Conservation (phyloP, 1,140 invertebrate genomes). For the Capitella teleta region DNA sequence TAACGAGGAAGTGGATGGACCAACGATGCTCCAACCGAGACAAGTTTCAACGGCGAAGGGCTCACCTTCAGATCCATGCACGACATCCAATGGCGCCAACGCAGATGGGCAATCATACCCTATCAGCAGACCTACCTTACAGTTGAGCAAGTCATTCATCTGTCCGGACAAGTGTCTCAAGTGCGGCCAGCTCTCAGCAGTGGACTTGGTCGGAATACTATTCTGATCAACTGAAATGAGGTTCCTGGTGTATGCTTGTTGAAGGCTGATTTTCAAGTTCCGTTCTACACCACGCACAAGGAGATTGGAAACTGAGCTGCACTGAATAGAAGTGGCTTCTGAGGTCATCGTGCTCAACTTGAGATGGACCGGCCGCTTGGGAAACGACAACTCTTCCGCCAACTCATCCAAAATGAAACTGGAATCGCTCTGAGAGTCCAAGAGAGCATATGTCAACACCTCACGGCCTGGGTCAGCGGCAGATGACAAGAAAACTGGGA, state of each 20-base stretch:
- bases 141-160: not conserved
- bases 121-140: slow-evolving; percentile 2
- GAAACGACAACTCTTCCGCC: not conserved
- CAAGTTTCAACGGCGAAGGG: not conserved
- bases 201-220: slow-evolving; percentile 1
- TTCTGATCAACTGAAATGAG: not conserved
- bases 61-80: not conserved
- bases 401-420: slow-evolving; percentile 1
- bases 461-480: not conserved
- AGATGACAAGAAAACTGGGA: slow-evolving; percentile 2
- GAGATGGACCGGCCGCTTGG: not conserved
- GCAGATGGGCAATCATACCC: slow-evolving; percentile 2
- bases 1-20: not conserved
- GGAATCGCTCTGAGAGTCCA: not conserved
- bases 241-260: not conserved
- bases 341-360: not conserved
- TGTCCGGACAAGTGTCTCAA: not conserved
- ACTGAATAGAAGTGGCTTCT: not conserved
- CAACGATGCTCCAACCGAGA: not conserved
- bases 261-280: not conserved
- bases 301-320: not conserved
- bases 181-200: slow-evolving; percentile 2
- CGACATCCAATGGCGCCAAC: not conserved
- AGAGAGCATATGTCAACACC: slow-evolving; percentile 1
- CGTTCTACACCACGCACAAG: not conserved